Conservation (phyloP, 2,113 vertebrate genomes). For the Gambusia affinis region DNA sequence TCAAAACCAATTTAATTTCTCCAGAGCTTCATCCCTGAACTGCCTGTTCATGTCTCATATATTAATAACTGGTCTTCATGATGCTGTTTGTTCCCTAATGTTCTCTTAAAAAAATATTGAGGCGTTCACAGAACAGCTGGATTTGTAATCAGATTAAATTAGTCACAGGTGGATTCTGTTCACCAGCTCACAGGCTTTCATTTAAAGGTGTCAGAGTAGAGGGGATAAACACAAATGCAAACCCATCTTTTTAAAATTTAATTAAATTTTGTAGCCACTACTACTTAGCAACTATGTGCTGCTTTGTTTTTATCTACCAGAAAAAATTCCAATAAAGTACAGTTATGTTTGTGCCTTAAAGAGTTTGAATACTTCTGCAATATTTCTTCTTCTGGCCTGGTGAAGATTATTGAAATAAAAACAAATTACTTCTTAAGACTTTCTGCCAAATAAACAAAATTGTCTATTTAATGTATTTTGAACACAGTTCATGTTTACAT, state of each 20-base stretch:
- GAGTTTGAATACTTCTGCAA: not conserved
- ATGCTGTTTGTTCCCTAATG: too few relatives aligned
- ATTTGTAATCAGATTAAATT: too few relatives aligned
- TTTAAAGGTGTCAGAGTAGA: too few relatives aligned
- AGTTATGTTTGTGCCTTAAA: not conserved
- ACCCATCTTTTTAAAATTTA: too few relatives aligned
- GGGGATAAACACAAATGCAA: not conserved
- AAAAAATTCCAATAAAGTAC: not conserved
- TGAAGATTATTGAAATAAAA: not conserved
- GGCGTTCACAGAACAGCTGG: too few relatives aligned
- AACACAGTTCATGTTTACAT: slow-evolving; percentile 30
- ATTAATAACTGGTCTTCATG: too few relatives aligned
- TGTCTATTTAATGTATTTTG: slow-evolving; percentile 39
- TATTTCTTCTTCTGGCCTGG: not conserved
- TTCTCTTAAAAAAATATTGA: too few relatives aligned
- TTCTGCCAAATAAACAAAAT: slow-evolving; percentile 43
- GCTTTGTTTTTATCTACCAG: not conserved
- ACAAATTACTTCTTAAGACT: slow-evolving; percentile 9
- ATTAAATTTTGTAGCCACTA: not conserved
- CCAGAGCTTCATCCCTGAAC: too few relatives aligned
- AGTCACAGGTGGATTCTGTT: too few relatives aligned
- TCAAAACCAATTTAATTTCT: too few relatives aligned
- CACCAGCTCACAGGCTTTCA: too few relatives aligned
- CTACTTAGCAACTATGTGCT: not conserved
- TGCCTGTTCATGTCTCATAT: too few relatives aligned